Evolutionary conservation across 1,140 invertebrate species (phyloP).

Genomic region (Gonioctena quinquepunctata): DNA sequence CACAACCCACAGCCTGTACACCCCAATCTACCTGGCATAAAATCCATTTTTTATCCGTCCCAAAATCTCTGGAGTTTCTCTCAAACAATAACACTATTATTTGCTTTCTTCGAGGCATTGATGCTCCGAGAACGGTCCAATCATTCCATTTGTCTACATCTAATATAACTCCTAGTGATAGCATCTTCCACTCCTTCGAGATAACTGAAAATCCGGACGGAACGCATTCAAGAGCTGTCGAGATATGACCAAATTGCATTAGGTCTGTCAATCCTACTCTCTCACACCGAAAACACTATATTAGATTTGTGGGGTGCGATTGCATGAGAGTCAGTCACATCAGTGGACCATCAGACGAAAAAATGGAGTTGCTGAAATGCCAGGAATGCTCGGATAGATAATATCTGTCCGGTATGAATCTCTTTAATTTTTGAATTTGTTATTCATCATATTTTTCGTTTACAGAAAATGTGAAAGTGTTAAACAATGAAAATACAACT

Average conservation of each 20-base stretch:
- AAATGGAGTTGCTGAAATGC: neutral
- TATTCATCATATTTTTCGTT: too few relatives aligned
- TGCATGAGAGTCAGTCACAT: neutral
- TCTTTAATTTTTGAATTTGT: too few relatives aligned
- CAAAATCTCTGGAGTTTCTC: neutral
- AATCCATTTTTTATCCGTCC: neutral
- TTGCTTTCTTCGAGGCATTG: neutral
- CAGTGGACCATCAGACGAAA: neutral
- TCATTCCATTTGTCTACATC: slow-evolving; percentile 6
- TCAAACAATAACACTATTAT: neutral
- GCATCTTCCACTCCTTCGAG: slow-evolving; percentile 1
- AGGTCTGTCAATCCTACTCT: slow-evolving; percentile 9
- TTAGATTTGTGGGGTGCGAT: slow-evolving; percentile 1
- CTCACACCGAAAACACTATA: neutral
- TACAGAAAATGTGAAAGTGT: too few relatives aligned
- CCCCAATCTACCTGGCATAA: neutral
- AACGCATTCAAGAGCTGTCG: slow-evolving; percentile 11
- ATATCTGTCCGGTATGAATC: too few relatives aligned
- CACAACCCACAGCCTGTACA: too few relatives aligned
- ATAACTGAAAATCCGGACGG: slow-evolving; percentile 1
- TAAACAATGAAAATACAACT: too few relatives aligned
- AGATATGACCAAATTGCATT: slow-evolving; percentile 19
- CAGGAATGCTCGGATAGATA: neutral
- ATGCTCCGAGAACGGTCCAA: neutral
- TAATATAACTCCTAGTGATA: slow-evolving; percentile 10